A percentile compares a stretch with the other conserved stretches of the same genome.
Evolutionary conservation across 2,888 invertebrate genomes (phyloP).

Genomic region (Pammene aurita): DNA sequence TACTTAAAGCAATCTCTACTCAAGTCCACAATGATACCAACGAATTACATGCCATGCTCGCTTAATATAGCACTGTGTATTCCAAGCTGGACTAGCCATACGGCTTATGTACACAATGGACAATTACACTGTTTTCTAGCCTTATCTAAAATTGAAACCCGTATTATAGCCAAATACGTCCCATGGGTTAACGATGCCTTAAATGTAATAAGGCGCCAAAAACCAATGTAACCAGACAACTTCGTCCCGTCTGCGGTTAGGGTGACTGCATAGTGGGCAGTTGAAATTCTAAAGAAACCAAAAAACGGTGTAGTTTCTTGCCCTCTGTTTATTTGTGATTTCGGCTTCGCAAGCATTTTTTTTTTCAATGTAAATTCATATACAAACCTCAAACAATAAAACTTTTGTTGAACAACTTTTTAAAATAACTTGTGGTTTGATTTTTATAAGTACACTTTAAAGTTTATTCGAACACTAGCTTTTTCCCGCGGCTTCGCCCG

Average conservation of each 20-base stretch:
- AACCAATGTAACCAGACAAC: conserved; percentile 33
- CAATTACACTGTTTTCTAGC: conserved; percentile 64
- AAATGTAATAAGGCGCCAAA: conserved; percentile 42
- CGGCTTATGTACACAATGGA: conserved; percentile 44
- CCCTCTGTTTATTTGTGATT: not conserved
- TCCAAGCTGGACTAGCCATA: conserved; percentile 24
- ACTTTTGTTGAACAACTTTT: too few species aligned
- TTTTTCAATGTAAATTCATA: too few species aligned
- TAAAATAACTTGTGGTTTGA: too few species aligned
- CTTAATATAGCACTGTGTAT: conserved; percentile 38
- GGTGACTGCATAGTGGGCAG: not conserved
- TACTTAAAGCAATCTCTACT: conserved; percentile 18
- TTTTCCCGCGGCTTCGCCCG: too few species aligned
- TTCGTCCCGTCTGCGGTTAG: conserved; percentile 7
- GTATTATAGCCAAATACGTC: conserved; percentile 65
- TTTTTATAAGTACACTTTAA: too few species aligned
- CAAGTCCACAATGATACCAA: conserved; percentile 27
- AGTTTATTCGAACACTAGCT: too few species aligned
- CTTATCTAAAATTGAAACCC: conserved; percentile 72
- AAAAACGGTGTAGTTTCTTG: not conserved
- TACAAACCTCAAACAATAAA: too few species aligned
- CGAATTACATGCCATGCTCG: conserved; percentile 26
- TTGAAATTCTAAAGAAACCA: not conserved
- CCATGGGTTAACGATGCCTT: conserved; percentile 47
- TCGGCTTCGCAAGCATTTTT: too few species aligned